These are phyloP conservation scores for Turdus rufiventris DNA, from an alignment of 2,113 vertebrate genomes.

Conservation along the genomic window DNA sequence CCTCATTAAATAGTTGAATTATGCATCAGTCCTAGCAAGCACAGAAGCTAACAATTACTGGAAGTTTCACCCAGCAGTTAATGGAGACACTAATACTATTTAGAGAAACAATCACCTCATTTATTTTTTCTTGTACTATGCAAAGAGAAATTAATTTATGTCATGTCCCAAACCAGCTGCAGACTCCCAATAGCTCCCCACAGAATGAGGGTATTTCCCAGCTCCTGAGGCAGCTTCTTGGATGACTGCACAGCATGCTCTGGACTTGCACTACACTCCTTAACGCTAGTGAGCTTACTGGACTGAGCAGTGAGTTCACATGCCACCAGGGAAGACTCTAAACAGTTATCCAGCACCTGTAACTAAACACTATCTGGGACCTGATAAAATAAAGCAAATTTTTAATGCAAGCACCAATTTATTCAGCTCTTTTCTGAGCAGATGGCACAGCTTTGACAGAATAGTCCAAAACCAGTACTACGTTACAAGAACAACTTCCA, in stretches of 20 bases:
- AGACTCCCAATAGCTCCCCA: not conserved
- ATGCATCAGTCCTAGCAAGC: not conserved
- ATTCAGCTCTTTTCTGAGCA: not conserved
- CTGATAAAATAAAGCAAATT: not conserved
- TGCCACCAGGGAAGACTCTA: not conserved
- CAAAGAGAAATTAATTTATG: slow-evolving; percentile 1
- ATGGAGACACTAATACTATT: slow-evolving; percentile 16
- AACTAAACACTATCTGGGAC: not conserved
- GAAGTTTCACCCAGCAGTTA: slow-evolving; percentile 29
- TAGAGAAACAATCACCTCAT: not conserved
- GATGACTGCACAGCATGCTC: rapidly evolving
- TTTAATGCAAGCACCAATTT: not conserved
- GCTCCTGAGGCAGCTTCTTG: not conserved
- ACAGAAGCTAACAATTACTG: slow-evolving; percentile 36
- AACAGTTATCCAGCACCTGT: not conserved
- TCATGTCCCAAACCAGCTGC: not conserved
- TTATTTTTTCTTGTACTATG: not conserved
- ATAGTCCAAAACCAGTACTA: not conserved
- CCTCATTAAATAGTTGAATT: slow-evolving; percentile 6
- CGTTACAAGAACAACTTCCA: not conserved
- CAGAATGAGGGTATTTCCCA: not conserved
- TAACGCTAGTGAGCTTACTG: not conserved
- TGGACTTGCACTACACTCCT: not conserved
- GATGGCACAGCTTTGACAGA: not conserved
- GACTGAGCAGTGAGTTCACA: not conserved